Conservation (phyloP, 1,140 invertebrate species). For the Drosophila bocki region DNA sequence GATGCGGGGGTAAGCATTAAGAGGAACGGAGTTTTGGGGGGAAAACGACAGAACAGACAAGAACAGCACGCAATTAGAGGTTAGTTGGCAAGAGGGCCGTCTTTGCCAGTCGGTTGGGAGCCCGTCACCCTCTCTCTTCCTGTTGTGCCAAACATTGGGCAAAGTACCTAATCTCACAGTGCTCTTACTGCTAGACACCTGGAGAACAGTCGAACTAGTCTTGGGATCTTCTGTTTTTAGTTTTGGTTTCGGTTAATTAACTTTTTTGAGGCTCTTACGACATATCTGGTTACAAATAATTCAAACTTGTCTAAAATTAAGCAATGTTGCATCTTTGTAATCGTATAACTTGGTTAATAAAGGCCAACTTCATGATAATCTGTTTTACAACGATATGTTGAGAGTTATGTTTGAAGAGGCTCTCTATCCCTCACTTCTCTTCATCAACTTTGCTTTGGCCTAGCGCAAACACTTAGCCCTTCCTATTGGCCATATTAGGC, state of each 20-base stretch:
- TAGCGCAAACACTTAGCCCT: not conserved
- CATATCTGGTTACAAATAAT: too few relatives aligned
- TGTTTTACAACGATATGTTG: not conserved
- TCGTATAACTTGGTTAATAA: not conserved
- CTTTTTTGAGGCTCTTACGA: not conserved
- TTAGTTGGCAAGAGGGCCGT: conserved; percentile 25
- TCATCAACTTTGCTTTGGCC: too few relatives aligned
- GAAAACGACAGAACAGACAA: conserved; percentile 30
- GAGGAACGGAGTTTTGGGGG: not conserved
- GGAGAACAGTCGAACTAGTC: not conserved
- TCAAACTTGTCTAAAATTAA: not conserved
- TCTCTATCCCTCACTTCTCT: not conserved
- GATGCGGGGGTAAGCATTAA: conserved; percentile 26
- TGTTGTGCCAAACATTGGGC: conserved; percentile 6
- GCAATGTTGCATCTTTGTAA: not conserved
- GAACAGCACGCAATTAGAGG: conserved; percentile 50
- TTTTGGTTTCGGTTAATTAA: too few relatives aligned
- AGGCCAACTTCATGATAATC: not conserved
- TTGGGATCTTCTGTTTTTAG: not conserved
- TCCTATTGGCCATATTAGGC: not conserved
- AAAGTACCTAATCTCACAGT: not conserved
- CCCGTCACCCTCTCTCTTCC: conserved; percentile 6
- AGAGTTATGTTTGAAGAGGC: not conserved
- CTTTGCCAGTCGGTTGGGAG: conserved; percentile 7
- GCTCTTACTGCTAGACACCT: not conserved